phyloP scores from a whole-genome alignment of 2,888 invertebrate species.

The Lamproptera curius region DNA sequence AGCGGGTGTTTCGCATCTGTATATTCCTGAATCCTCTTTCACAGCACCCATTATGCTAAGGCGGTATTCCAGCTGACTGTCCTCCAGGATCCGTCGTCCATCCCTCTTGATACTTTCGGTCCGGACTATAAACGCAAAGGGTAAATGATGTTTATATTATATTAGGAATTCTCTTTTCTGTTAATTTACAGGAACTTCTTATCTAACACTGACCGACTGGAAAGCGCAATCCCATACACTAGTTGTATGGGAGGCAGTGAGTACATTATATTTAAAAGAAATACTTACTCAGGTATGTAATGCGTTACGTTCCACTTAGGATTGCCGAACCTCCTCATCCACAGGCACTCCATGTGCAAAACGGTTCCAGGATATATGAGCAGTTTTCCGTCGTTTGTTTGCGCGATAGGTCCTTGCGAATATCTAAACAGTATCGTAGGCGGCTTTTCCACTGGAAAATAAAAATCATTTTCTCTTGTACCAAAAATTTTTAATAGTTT shows the following conservation, averaged over 20 bases:
- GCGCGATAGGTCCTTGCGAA: constrained; percentile 90
- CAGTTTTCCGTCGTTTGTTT: constrained; percentile 90
- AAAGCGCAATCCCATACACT: too few species aligned
- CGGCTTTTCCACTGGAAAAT: constrained; percentile 85
- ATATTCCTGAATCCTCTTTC: constrained; percentile 90
- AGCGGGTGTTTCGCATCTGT: constrained; percentile 91
- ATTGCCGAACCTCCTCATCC: constrained; percentile 91
- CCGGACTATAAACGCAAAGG: constrained; percentile 36
- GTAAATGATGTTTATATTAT: too few species aligned
- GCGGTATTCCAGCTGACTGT: constrained; percentile 87
- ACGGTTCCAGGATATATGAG: constrained; percentile 92
- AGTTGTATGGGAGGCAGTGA: too few species aligned
- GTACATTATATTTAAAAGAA: too few species aligned
- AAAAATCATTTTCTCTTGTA: not conserved
- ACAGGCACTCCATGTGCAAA: constrained; percentile 92
- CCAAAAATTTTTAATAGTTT: too few species aligned
- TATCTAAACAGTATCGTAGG: constrained; percentile 91
- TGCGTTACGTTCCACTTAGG: constrained; percentile 90
- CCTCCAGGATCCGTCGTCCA: constrained; percentile 90
- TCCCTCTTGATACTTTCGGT: constrained; percentile 80
- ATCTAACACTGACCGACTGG: too few species aligned
- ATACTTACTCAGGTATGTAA: constrained; percentile 74
- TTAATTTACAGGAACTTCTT: too few species aligned
- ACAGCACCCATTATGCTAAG: constrained; percentile 89
- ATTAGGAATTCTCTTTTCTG: too few species aligned